These are phyloP conservation scores for Ypsolopha scabrella DNA, from an alignment of 2,888 invertebrate species.

Conservation along the genomic window DNA sequence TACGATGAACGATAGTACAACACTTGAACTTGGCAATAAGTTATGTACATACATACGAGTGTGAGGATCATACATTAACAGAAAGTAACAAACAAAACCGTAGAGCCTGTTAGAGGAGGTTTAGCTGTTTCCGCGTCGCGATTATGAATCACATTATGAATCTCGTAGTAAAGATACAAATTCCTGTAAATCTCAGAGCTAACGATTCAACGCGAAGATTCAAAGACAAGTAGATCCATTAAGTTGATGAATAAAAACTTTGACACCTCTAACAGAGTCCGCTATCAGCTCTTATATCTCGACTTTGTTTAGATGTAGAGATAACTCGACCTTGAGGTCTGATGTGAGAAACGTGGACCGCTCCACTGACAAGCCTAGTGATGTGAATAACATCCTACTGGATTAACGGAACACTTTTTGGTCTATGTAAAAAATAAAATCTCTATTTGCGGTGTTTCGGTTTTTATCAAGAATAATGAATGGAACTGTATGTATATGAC, in stretches of 20 bases:
- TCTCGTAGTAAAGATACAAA: not conserved
- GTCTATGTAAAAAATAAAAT: no score
- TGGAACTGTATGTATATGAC: no score
- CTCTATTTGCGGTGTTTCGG: no score
- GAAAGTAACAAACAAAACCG: no score
- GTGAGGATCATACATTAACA: no score
- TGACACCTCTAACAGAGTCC: slow-evolving; percentile 40
- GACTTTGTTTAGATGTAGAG: slow-evolving; percentile 52
- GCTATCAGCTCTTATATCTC: slow-evolving; percentile 52
- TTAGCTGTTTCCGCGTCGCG: no score
- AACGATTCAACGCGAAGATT: not conserved
- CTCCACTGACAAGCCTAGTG: slow-evolving; percentile 16
- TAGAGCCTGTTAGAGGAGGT: no score
- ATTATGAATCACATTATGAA: not conserved
- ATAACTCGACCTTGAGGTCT: slow-evolving; percentile 50
- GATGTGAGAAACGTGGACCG: slow-evolving; percentile 34
- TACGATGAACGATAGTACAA: no score
- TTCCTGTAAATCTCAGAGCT: not conserved
- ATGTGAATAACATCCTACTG: slow-evolving; percentile 14
- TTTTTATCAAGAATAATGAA: no score
- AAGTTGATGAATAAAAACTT: slow-evolving; percentile 1
- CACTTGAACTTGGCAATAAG: no score
- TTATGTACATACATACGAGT: no score
- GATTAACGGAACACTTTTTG: slow-evolving; percentile 8
- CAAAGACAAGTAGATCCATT: not conserved